Evolutionary conservation across 2,113 vertebrate genomes (phyloP), one percentile per base, ranked within the genome.

Genomic region (Ploceus nigricollis): DNA sequence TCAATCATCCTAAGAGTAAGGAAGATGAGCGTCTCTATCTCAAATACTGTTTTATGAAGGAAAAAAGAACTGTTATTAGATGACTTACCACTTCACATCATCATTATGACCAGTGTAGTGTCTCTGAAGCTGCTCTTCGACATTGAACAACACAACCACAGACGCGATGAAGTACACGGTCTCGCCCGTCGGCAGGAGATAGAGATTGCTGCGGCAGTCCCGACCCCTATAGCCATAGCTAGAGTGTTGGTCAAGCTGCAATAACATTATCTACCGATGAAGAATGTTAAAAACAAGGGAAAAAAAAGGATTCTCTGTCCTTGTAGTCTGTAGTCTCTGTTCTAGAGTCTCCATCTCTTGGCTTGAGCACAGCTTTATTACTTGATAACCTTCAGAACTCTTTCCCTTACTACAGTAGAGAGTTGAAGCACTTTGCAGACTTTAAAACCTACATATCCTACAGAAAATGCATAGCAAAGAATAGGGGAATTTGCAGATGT

Each of bases 111-210:
- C 99, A 2, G 98, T 98, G 96, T 99, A 99, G 84, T 99, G 99
- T 93, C 99, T 97, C 96, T 99, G 99, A 45, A 99, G 98, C 86
- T 98, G 99, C 88, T 99, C 99, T 66, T 99, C 99, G 48, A 99
- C 99, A 2, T 99, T 99, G 97, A 98, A 99, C 21, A 99, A 93
- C 69, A 99, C 99, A 24, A 99, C 99, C 76, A 99, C 99, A 0
- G 99, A 99, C 0, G 99, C 99, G 18, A 99, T 99, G 98, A 99
- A 99, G 85, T 99, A 99, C 8, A 99, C 99, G 0, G 99, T 99
- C 97, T 99, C 99, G 1, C 99, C 99, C 7, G 99, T 99, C 10
- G 99, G 99, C n/a, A 99, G 97, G 96, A 99, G 88, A 94, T 99
- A 99, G 68, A 99, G 98, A 97, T 99, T 99, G 82, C 98, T 99